phyloP scores from a whole-genome alignment of 2,797 vertebrate species.

The Thripadectes ignobilis region DNA sequence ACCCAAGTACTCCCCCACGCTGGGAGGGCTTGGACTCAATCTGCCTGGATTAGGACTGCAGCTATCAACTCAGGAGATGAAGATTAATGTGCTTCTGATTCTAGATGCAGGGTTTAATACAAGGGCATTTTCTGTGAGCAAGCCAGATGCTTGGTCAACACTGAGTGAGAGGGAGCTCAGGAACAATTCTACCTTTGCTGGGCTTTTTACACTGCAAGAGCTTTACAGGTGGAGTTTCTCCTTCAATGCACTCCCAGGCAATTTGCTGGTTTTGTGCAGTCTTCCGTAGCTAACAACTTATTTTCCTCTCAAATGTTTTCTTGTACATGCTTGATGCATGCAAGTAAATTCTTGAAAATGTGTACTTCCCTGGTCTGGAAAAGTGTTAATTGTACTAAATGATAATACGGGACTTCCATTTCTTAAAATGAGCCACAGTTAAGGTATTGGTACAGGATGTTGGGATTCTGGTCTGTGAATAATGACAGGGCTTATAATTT shows the following conservation, averaged over 20 bases:
- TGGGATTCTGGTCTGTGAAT: background rate
- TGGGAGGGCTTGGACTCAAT: slow-evolving; percentile 37
- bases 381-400: background rate
- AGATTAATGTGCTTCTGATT: slow-evolving; percentile 45
- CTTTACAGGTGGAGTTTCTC: background rate
- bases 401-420: background rate
- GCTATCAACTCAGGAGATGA: slow-evolving; percentile 33
- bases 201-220: background rate
- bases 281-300: background rate
- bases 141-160: background rate
- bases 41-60: slow-evolving; percentile 24
- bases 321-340: background rate
- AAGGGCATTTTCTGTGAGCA: slow-evolving; percentile 3
- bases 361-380: background rate
- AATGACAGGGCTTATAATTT: background rate
- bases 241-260: background rate
- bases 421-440: background rate
- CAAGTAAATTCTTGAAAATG: background rate
- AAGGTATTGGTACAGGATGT: background rate
- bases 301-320: background rate
- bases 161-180: background rate
- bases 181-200: background rate
- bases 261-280: background rate
- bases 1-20: slow-evolving; percentile 7
- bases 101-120: slow-evolving; percentile 22